Evolutionary conservation across 2,888 invertebrate genomes (phyloP), one percentile per base, ranked within the genome.

Genomic region (Tyria jacobaeae): DNA sequence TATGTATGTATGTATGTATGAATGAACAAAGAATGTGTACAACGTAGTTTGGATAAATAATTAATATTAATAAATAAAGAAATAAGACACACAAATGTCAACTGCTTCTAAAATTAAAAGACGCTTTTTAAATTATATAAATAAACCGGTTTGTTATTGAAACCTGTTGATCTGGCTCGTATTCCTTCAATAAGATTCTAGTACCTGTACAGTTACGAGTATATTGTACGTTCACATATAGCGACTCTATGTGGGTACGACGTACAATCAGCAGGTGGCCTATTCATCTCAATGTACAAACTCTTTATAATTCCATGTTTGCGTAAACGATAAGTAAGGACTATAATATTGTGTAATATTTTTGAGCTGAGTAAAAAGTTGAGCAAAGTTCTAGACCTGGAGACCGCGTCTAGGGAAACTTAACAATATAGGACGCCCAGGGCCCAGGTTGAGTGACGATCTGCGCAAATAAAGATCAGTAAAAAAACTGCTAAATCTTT

Each of bases 251-350:
- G 37, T 24, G 50, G 21, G 31, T 34, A 34, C 27, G 41, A 60
- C 35, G 25, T 25, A 2, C 17, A 14, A 62, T 65, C 65, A 64
- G 53, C 73, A 73, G 76, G 76, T 73, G 73, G 60, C 15, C 9
- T 21, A 66, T 73, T 60, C 21, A 27, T 72, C 73, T 66, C 64
- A 35, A 62, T 68, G 53, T 48, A 54, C 50, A 17, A 48, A 67
- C 56, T 55, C 56, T 49, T 55, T 44, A 55, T 44, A 52, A 58
- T 47, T 44, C 48, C 44, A 17, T 44, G 44, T 58, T 41, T 41
- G 39, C 41, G 15, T 35, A 35, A 17, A 50, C 21, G 21, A 7
- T 24, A 39, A 0, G 50, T 37, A 50, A 57, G 27, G 25, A 21
- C 27, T 21, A 15, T 9, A 27, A 27, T 35, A 35, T 51, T 24